Evolutionary conservation across 2,113 vertebrate species (phyloP).

Genomic region (Illadopsis cleaveri): DNA sequence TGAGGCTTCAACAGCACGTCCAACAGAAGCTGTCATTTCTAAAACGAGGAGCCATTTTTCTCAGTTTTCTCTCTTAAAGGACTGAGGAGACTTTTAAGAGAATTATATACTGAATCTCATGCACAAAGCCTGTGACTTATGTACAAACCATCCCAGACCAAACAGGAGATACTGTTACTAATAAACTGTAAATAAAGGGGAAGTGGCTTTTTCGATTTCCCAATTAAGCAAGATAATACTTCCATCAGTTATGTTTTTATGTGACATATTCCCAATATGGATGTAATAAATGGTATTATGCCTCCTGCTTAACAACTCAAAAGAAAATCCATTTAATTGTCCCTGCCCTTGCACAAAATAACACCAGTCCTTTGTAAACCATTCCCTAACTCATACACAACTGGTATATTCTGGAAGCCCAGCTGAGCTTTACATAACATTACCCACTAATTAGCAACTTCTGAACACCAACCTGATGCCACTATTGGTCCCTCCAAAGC

Average conservation of each 20-base stretch:
- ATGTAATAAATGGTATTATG: conserved; percentile 30
- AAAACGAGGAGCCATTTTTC: not conserved
- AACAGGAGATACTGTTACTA: conserved; percentile 20
- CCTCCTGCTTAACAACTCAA: conserved; percentile 26
- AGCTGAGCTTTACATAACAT: not conserved
- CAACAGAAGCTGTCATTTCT: not conserved
- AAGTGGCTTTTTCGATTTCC: conserved; percentile 63
- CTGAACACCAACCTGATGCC: not conserved
- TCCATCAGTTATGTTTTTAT: conserved; percentile 66
- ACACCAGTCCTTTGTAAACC: accelerated
- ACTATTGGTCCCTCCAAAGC: not conserved
- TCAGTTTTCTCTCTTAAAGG: not conserved
- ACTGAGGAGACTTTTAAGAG: not conserved
- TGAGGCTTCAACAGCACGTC: not conserved
- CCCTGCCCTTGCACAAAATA: not conserved
- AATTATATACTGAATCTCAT: not conserved
- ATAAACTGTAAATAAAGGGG: conserved; percentile 61
- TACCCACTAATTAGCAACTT: not conserved
- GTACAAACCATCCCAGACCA: not conserved
- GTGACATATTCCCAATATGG: conserved; percentile 52
- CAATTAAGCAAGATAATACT: conserved; percentile 59
- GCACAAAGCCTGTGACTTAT: not conserved
- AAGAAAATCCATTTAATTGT: conserved; percentile 46
- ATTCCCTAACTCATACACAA: not conserved
- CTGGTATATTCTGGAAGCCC: not conserved